Evolutionary conservation across 2,113 vertebrate genomes (phyloP).

Genomic region (Nesoenas mayeri): DNA sequence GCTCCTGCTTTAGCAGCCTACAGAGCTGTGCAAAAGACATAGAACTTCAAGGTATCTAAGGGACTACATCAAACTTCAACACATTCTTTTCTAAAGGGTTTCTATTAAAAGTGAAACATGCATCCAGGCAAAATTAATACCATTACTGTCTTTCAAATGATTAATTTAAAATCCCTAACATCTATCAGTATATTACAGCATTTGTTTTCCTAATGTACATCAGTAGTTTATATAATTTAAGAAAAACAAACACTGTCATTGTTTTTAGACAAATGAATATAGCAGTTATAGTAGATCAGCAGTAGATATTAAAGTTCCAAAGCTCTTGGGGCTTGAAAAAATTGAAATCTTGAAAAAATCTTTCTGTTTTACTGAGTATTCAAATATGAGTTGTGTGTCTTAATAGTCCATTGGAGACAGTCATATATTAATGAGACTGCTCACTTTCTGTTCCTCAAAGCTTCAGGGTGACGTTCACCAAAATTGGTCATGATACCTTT

Average conservation of each 20-base stretch:
- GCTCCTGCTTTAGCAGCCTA: neutral
- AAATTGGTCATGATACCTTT: neutral
- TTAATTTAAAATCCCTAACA: neutral
- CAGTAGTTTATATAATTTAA: neutral
- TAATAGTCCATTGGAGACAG: neutral
- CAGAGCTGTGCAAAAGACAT: neutral
- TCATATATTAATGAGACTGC: neutral
- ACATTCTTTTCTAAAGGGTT: neutral
- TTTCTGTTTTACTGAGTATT: neutral
- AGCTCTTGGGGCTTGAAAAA: neutral
- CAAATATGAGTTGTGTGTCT: neutral
- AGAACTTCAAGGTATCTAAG: neutral
- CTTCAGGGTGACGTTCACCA: neutral
- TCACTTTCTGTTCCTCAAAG: neutral
- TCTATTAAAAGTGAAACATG: neutral
- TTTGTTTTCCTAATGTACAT: neutral
- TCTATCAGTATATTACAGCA: neutral
- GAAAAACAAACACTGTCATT: neutral
- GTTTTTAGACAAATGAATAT: neutral
- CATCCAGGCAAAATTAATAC: neutral
- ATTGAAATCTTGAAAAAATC: neutral
- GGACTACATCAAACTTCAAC: neutral
- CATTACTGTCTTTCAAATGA: neutral
- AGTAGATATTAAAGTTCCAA: neutral
- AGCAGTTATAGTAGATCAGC: neutral